Evolutionary conservation across 2,888 invertebrate genomes (phyloP).

Genomic region (Acrocyrtus sp.): DNA sequence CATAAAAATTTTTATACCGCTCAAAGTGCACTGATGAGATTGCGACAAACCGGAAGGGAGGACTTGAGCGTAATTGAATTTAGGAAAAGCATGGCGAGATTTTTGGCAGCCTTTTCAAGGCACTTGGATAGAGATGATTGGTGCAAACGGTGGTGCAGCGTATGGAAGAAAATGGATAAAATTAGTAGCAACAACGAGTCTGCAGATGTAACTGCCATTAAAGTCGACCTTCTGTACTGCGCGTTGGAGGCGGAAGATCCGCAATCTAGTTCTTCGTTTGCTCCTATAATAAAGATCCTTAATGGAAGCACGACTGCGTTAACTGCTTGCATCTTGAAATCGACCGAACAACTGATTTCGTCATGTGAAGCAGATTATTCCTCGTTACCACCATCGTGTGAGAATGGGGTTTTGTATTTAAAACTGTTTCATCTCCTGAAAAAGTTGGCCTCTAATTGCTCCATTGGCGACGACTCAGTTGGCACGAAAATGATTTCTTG

Average conservation of each 20-base stretch:
- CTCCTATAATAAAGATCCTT: not conserved
- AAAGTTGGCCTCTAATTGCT: not conserved
- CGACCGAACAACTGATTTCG: not conserved
- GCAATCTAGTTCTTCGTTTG: not conserved
- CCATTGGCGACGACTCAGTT: not conserved
- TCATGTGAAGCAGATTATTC: not conserved
- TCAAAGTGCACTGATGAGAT: not conserved
- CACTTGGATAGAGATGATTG: conserved; percentile 4
- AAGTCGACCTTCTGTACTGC: conserved; percentile 25
- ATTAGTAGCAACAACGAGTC: not conserved
- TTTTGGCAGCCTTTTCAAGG: conserved; percentile 7
- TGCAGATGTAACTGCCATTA: not conserved
- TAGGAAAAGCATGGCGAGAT: conserved; percentile 13
- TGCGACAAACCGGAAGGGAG: conserved; percentile 5
- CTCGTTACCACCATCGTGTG: not conserved
- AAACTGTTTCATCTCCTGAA: conserved; percentile 54
- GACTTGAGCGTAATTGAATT: conserved; percentile 12
- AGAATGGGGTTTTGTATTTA: conserved; percentile 4
- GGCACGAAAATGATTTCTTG: conserved; percentile 63
- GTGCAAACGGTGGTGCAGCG: conserved; percentile 25
- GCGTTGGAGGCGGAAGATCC: not conserved
- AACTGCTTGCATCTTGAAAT: conserved; percentile 2
- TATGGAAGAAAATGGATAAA: conserved; percentile 29
- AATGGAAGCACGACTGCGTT: no score
- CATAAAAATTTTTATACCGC: conserved; percentile 16